Base-by-base conservation (phyloP, 2,113 vertebrate genomes). In the Glareola pratincola region DNA sequence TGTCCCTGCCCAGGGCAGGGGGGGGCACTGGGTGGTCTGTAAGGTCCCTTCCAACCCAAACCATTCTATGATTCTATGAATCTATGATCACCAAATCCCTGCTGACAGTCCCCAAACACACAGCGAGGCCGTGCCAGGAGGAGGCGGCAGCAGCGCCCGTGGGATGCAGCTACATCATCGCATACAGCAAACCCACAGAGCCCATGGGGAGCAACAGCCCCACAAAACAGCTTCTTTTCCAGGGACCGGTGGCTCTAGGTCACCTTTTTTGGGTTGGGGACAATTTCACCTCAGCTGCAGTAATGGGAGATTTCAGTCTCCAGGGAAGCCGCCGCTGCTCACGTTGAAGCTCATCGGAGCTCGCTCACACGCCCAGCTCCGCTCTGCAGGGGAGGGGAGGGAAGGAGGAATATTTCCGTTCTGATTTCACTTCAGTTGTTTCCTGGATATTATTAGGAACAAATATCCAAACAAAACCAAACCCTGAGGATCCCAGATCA, bases 341-440 rank as follows among this genome's bases (percentile, higher is more conserved):
- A 0, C 8, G 7, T 19, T 29, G 57, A n/a, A 59, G 39, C 54
- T 92, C 71, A 4, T 5, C 0, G 0, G 8, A 15, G 24, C 51
- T 81, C 4, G 0, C 24, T 67, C 43, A 50, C 47, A 9, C 18
- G 17, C 62, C 48, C 77, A 63, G 91, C 74, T 74, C 56, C 10
- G 9, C 60, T 67, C 78, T 50, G 62, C 71, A 76, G 34, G 41
- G 41, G 13, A 56, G 24, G 15, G 56, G 3, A 71, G 13, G 26
- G 41, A 21, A 71, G 45, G 59, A 45, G 51, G 45, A 53, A 14
- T 81, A 77, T 73, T 48, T 30, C 39, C 39, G 60, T 68, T 84
- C 56, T 57, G 72, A 62, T 77, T 88, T 37, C n/a, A 8, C 41
- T 60, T 37, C 4, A 50, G 30, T 24, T 37, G 7, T 73, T 95